These are phyloP conservation scores for Chelidonichthys spinosus DNA, from an alignment of 2,797 vertebrate species.

Conservation along the genomic window DNA sequence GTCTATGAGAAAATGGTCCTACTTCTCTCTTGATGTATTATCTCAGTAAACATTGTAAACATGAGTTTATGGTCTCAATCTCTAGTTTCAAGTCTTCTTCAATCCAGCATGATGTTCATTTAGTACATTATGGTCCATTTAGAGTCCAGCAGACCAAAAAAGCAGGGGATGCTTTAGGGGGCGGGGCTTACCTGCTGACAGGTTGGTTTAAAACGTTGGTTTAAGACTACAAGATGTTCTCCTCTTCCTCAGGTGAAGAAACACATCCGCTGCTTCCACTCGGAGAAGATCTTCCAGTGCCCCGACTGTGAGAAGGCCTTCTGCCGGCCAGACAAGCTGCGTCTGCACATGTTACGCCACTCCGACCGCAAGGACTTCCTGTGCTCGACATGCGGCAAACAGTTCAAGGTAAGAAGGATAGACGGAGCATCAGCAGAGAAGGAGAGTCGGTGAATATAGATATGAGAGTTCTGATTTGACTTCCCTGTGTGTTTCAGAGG, in stretches of 20 bases:
- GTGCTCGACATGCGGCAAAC: constrained; percentile 98
- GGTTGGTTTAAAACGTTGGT: background rate
- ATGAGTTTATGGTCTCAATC: background rate
- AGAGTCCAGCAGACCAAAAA: no score
- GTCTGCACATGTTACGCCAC: constrained; percentile 96
- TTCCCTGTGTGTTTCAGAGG: constrained; percentile 80
- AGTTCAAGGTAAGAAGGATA: constrained; percentile 90
- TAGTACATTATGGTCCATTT: no score
- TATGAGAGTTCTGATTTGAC: background rate
- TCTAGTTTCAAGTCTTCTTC: background rate
- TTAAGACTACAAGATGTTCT: constrained; percentile 13
- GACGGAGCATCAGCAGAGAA: background rate
- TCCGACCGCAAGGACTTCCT: constrained; percentile 98
- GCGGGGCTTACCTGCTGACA: no score
- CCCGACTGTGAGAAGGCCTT: constrained; percentile 97
- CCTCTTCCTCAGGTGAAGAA: constrained; percentile 91
- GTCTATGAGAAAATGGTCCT: no score
- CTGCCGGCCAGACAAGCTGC: constrained; percentile 96
- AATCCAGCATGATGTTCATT: background rate
- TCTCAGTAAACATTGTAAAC: background rate
- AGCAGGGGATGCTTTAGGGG: no score
- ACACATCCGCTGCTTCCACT: constrained; percentile 97
- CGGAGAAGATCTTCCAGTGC: constrained; percentile 97
- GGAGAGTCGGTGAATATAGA: background rate
- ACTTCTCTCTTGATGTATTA: background rate